These are phyloP conservation scores for Ashinkailepas kermadecensis DNA, from an alignment of 2,888 invertebrate species.

Conservation along the genomic window DNA sequence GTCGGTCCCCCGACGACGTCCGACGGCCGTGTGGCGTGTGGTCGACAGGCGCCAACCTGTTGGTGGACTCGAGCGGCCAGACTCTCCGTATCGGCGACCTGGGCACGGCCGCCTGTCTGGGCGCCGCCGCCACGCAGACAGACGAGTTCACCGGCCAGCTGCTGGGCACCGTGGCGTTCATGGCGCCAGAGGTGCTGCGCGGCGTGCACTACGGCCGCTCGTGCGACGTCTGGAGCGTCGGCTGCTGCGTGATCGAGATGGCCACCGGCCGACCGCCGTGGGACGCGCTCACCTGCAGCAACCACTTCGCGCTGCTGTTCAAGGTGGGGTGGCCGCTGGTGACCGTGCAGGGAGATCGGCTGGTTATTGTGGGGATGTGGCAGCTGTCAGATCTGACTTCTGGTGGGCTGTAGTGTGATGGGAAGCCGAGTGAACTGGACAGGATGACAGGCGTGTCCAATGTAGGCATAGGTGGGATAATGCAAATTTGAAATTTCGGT, in stretches of 20 bases:
- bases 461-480: no score
- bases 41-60: slow-evolving; percentile 43
- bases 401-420: no score
- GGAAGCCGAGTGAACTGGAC: no score
- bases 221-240: slow-evolving; percentile 48
- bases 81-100: slow-evolving; percentile 46
- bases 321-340: slow-evolving; percentile 37
- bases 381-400: no score
- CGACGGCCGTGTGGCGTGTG: no score
- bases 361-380: no score
- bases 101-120: slow-evolving; percentile 45
- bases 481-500: no score
- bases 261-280: slow-evolving; percentile 46
- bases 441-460: no score
- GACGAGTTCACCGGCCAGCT: slow-evolving; percentile 47
- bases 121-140: slow-evolving; percentile 41
- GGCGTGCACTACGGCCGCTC: slow-evolving; percentile 46
- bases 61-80: slow-evolving; percentile 46
- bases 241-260: slow-evolving; percentile 47
- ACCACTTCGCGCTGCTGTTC: slow-evolving; percentile 46
- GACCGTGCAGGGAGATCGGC: no score
- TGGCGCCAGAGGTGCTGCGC: slow-evolving; percentile 48
- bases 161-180: slow-evolving; percentile 47
- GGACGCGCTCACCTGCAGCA: slow-evolving; percentile 44
- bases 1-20: no score